Evolutionary conservation across 2,113 vertebrate species (phyloP), one percentile per base, ranked within the genome.

Genomic region (Caranx ignobilis): DNA sequence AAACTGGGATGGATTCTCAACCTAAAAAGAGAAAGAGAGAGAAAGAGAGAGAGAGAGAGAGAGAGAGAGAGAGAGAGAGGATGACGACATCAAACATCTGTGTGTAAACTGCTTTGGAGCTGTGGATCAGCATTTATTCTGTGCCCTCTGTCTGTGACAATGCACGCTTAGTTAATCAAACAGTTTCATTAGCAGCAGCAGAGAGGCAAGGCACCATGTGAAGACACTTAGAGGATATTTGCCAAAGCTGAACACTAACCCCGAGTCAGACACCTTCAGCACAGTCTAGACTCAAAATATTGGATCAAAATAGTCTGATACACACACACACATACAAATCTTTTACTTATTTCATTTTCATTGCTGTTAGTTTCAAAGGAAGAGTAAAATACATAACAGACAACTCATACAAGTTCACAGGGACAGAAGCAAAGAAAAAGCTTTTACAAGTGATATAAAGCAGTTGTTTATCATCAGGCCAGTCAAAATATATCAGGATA

Each of bases 1-100:
- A 82, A 99, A 99, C 89, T 98, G 97, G 2, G 97, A 97, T 63
- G 97, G 97, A 63, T 97, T 96, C 71, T 99, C 97, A 64, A 99
- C 97, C 97, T 99, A 85, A 61, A 10, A 69, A 62, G 31, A 74
- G 37, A 61, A 39, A 41, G 12, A 73, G 77, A 71, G 50, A 59
- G 47, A 66, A 26, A 56, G 12, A 39, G 50, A 71, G 55, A 31
- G 16, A 11, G 11, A 39, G 59, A 71, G 55, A 31, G 16, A 11
- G 26, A 73, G 43, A 66, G 41, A 26, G 26, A 26, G 26, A 26
- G 13, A 73, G 77, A 70, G 45, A 65, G 34, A 60, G 63, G 59
- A 73, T 68, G 69, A 76, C 69, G 66, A 80, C 63, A 66, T 70
- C 61, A 45, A 13, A 35, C 52, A 72, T 70, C 65, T 82, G 56